Conservation (phyloP, 2,797 vertebrate species). For the Cryptoprocta ferox region DNA sequence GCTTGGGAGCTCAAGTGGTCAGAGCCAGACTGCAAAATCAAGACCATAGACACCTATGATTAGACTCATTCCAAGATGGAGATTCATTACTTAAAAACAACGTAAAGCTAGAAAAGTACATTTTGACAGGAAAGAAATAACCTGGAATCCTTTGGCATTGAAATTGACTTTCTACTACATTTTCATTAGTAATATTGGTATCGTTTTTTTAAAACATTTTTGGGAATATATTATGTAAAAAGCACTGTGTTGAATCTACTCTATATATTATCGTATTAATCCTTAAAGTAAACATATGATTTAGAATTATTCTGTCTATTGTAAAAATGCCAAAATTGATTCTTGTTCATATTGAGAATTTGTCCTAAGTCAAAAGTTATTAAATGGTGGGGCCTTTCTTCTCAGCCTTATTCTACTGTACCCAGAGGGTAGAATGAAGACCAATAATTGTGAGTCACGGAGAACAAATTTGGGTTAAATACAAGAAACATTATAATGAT, state of each 20-base stretch:
- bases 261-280: not conserved
- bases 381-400: not conserved
- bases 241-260: not conserved
- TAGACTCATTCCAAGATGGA: not conserved
- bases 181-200: not conserved
- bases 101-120: not conserved
- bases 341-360: not conserved
- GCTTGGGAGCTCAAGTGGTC: not conserved
- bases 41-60: not conserved
- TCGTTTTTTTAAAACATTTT: not conserved
- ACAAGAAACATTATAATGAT: conserved; percentile 2
- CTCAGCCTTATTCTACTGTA: not conserved
- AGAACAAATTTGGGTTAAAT: conserved; percentile 27
- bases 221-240: not conserved
- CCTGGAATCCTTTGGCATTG: not conserved
- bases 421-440: not conserved
- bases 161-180: not conserved
- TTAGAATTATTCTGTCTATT: not conserved
- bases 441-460: not conserved
- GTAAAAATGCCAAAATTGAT: not conserved
- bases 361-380: not conserved
- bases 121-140: not conserved
- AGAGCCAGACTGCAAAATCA: not conserved
- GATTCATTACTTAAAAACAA: not conserved
- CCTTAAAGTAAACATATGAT: not conserved